phyloP scores from a whole-genome alignment of 1,140 invertebrate species.

The Brachionus rubens region DNA sequence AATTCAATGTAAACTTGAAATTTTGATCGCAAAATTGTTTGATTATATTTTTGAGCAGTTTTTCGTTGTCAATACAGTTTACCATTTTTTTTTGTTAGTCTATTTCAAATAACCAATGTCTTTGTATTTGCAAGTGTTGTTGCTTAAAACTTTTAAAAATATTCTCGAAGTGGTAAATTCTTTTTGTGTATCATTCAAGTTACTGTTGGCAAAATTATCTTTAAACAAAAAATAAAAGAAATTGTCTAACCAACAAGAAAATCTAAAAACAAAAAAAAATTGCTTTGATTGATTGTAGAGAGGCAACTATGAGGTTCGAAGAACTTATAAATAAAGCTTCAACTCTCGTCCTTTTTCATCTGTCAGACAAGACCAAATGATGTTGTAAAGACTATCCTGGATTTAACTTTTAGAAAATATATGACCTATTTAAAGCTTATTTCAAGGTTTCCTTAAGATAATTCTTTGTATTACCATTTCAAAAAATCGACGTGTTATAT shows the following conservation, averaged over 20 bases:
- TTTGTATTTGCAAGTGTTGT: background rate
- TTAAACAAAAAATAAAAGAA: conserved; percentile 17
- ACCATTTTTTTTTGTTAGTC: conserved; percentile 10
- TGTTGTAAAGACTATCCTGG: too few species aligned
- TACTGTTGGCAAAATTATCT: background rate
- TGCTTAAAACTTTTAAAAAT: too few species aligned
- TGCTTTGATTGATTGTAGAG: conserved; percentile 28
- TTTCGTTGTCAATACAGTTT: conserved; percentile 39
- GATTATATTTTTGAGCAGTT: conserved; percentile 34
- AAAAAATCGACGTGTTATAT: too few species aligned
- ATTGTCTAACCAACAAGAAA: conserved; percentile 39
- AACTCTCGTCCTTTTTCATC: too few species aligned
- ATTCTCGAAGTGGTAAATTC: too few species aligned
- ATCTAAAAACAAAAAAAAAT: conserved; percentile 31
- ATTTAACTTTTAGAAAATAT: too few species aligned
- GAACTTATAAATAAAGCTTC: too few species aligned
- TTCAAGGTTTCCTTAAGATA: too few species aligned
- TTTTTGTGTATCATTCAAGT: conserved; percentile 10
- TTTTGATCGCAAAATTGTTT: conserved; percentile 41
- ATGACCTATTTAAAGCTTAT: too few species aligned
- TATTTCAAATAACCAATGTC: background rate
- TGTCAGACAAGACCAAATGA: too few species aligned
- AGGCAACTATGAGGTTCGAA: too few species aligned
- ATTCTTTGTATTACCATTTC: too few species aligned
- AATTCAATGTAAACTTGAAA: conserved; percentile 22